These are phyloP conservation scores for Hydropsyche tenuis DNA, from an alignment of 1,140 invertebrate species.

Conservation along the genomic window DNA sequence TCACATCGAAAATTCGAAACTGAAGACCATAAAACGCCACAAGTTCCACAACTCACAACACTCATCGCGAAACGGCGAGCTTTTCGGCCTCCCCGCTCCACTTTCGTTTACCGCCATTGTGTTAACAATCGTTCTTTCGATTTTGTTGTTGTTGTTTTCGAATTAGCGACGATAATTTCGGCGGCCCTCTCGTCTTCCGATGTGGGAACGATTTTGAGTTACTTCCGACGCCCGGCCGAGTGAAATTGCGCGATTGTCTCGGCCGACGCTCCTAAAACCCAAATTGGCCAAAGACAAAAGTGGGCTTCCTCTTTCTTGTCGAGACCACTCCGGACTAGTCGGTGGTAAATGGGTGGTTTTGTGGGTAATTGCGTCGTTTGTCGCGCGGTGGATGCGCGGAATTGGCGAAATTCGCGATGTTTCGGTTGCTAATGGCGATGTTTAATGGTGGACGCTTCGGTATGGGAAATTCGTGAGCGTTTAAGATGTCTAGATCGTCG, in stretches of 20 bases:
- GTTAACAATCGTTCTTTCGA: too few relatives aligned
- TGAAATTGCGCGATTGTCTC: slow-evolving; percentile 28
- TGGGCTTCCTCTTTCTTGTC: neutral
- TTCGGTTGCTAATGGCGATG: neutral
- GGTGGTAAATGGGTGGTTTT: neutral
- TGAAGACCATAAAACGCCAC: too few relatives aligned
- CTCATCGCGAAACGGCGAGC: neutral
- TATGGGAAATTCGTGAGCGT: neutral
- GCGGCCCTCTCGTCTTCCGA: neutral
- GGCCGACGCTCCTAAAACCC: slow-evolving; percentile 22
- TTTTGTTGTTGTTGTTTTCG: slow-evolving; percentile 5
- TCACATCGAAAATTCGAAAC: too few relatives aligned
- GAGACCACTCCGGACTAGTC: neutral
- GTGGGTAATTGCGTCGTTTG: neutral
- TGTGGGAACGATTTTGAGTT: slow-evolving; percentile 31
- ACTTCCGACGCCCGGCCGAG: slow-evolving; percentile 10
- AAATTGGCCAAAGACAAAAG: slow-evolving; percentile 31
- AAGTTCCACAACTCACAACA: neutral
- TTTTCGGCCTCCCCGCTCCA: neutral
- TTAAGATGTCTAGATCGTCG: too few relatives aligned
- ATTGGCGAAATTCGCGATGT: neutral
- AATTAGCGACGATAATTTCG: slow-evolving; percentile 22
- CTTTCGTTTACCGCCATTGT: slow-evolving; percentile 29
- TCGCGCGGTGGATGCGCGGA: neutral
- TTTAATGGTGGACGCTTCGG: neutral